Evolutionary conservation across 2,888 invertebrate genomes (phyloP).

Genomic region (Ectemnius continuus): DNA sequence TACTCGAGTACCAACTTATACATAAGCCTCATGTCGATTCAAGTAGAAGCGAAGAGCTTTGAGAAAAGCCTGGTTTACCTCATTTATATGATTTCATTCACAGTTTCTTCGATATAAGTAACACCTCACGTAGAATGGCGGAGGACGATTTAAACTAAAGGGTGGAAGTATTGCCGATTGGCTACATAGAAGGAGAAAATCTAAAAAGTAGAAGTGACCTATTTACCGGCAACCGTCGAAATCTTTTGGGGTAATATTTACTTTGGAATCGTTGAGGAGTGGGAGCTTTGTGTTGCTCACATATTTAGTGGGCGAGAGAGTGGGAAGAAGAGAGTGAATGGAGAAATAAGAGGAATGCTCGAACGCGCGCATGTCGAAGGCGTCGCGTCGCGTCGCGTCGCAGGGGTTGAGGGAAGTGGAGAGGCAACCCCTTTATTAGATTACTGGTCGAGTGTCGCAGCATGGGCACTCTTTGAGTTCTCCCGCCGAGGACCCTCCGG

Average conservation of each 20-base stretch:
- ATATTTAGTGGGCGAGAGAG: background rate
- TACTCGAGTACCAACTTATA: too few relatives aligned
- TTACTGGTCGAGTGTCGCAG: constrained; percentile 73
- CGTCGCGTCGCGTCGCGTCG: too few relatives aligned
- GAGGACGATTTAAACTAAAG: background rate
- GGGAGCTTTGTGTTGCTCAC: constrained; percentile 5
- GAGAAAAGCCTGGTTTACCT: background rate
- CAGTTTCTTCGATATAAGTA: too few relatives aligned
- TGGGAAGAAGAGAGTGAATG: constrained; percentile 19
- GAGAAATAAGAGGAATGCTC: constrained; percentile 43
- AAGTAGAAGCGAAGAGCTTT: too few relatives aligned
- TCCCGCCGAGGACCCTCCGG: constrained; percentile 65
- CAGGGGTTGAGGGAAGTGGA: constrained; percentile 54
- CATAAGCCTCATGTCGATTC: too few relatives aligned
- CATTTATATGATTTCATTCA: too few relatives aligned
- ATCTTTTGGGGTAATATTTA: constrained; percentile 72
- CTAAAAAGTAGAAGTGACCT: constrained; percentile 44
- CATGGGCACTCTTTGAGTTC: constrained; percentile 66
- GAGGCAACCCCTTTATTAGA: constrained; percentile 76
- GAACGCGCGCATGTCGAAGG: constrained; percentile 29
- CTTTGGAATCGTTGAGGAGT: constrained; percentile 61
- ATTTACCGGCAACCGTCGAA: constrained; percentile 53
- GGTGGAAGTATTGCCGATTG: background rate
- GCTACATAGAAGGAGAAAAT: background rate
- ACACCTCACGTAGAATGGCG: too few relatives aligned